These are phyloP conservation scores for Semaprochilodus insignis DNA, from an alignment of 2,797 vertebrate species.

Conservation along the genomic window DNA sequence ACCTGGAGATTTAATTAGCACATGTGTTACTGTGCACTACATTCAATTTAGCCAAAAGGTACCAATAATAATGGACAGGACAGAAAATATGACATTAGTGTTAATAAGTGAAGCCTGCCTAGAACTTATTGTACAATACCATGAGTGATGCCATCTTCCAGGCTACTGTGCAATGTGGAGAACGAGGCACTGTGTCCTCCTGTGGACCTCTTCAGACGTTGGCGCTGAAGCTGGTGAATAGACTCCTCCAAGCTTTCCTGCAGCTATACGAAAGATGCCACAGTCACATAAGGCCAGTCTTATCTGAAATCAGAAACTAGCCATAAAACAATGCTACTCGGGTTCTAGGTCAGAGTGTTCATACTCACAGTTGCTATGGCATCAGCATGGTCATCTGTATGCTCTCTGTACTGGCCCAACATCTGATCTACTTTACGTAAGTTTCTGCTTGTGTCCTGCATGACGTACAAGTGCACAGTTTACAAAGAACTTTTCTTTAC, in stretches of 20 bases:
- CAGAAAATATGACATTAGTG: neutral
- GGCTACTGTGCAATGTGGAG: conserved; percentile 88
- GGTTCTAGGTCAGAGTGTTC: neutral
- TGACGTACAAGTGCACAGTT: neutral
- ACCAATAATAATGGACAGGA: no score
- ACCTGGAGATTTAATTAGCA: neutral
- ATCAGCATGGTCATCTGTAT: conserved; percentile 86
- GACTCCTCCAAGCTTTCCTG: conserved; percentile 92
- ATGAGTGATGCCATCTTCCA: conserved; percentile 78
- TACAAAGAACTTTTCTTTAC: neutral
- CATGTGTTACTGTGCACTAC: no score
- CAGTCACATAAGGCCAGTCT: conserved; percentile 15
- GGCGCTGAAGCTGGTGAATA: conserved; percentile 86
- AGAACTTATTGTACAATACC: conserved; percentile 70
- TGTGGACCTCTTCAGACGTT: conserved; percentile 74
- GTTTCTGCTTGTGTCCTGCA: conserved; percentile 91
- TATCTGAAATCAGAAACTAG: conserved; percentile 35
- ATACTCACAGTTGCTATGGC: conserved; percentile 85
- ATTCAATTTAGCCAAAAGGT: neutral
- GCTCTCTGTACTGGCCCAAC: conserved; percentile 89
- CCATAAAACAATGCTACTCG: neutral
- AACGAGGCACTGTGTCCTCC: conserved; percentile 80
- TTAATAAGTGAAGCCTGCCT: neutral
- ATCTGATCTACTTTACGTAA: conserved; percentile 90
- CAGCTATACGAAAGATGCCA: conserved; percentile 77